Evolutionary conservation across 2,888 invertebrate species (phyloP).

Genomic region (Rutpela maculata): DNA sequence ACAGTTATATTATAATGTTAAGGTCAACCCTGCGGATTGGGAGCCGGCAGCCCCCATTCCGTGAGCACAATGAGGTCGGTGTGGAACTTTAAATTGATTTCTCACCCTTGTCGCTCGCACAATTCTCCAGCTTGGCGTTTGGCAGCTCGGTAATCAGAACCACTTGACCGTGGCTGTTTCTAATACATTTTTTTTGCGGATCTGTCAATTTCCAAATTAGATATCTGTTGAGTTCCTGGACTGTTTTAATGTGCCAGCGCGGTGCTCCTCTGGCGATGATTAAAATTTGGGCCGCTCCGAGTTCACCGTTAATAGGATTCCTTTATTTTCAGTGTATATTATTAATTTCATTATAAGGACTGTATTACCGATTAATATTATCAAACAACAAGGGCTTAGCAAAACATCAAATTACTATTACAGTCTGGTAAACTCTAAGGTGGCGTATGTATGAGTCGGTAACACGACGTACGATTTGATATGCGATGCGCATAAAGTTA

Average conservation of each 20-base stretch:
- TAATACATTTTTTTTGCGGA: slow-evolving; percentile 55
- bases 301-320: background rate
- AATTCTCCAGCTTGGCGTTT: slow-evolving; percentile 63
- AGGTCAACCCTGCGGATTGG: slow-evolving; percentile 41
- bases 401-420: no score
- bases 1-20: slow-evolving; percentile 41
- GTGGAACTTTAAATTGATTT: slow-evolving; percentile 70
- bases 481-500: no score
- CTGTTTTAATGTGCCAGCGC: slow-evolving; percentile 5
- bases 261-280: background rate
- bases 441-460: no score
- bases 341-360: no score
- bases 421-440: no score
- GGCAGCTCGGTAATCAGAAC: slow-evolving; percentile 70
- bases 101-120: slow-evolving; percentile 66
- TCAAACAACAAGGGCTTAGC: no score
- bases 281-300: background rate
- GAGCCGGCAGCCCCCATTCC: slow-evolving; percentile 33
- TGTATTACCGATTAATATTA: no score
- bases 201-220: slow-evolving; percentile 57
- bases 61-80: slow-evolving; percentile 65
- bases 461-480: no score
- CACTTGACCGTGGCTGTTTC: slow-evolving; percentile 66
- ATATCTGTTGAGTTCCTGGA: slow-evolving; percentile 37
- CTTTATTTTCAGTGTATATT: no score